phyloP scores from a whole-genome alignment of 2,113 vertebrate species.

The Tupaia chinensis region DNA sequence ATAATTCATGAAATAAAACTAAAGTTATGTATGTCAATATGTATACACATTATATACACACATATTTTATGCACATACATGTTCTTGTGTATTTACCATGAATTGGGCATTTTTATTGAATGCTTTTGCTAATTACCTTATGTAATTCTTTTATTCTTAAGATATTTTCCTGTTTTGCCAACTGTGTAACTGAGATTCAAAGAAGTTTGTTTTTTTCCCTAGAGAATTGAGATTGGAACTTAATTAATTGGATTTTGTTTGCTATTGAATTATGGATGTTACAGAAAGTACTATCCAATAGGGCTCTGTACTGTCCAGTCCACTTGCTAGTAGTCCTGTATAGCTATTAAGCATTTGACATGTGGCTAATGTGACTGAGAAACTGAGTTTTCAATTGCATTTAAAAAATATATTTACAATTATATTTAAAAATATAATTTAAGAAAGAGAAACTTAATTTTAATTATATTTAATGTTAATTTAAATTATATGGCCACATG shows the following conservation, averaged over 20 bases:
- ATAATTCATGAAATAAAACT: conserved; percentile 37
- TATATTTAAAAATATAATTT: too few species aligned
- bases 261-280: not conserved
- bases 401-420: too few species aligned
- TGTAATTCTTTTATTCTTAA: conserved; percentile 14
- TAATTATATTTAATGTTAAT: not conserved
- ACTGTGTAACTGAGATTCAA: conserved; percentile 17
- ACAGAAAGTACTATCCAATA: not conserved
- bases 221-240: not conserved
- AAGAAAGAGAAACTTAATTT: not conserved
- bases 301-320: not conserved
- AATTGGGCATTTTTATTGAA: conserved; percentile 20
- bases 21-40: not conserved
- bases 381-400: conserved; percentile 18
- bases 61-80: not conserved
- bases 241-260: conserved; percentile 7
- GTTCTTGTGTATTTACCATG: not conserved
- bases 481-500: not conserved
- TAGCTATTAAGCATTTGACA: not conserved
- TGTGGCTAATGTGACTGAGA: conserved; percentile 14
- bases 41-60: not conserved
- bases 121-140: conserved; percentile 16
- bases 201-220: not conserved
- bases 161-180: conserved; percentile 7
- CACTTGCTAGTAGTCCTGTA: not conserved